Percentiles rank a stretch among this genome's conserved stretches.
phyloP scores from a whole-genome alignment of 2,113 vertebrate genomes.

The Microcebus lehilahytsara region DNA sequence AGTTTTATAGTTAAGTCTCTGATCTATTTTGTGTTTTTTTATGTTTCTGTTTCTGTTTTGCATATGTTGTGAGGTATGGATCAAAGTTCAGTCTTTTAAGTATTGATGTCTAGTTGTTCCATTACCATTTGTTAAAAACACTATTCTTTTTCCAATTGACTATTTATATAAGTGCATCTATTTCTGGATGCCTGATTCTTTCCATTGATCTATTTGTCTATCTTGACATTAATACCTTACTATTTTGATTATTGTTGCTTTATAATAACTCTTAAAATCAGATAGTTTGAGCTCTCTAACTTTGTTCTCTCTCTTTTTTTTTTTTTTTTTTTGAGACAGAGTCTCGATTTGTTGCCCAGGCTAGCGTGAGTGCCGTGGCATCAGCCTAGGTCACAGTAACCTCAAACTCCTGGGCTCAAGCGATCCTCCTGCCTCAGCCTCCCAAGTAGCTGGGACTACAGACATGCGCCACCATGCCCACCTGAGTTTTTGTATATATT shows the following conservation, averaged over 20 bases:
- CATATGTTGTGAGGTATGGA: background rate
- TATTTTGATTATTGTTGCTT: background rate
- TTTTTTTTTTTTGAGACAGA: too few relatives aligned
- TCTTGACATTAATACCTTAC: background rate
- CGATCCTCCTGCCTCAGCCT: too few relatives aligned
- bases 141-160: background rate
- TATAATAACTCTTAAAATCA: background rate
- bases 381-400: too few relatives aligned
- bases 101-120: background rate
- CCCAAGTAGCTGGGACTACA: too few relatives aligned
- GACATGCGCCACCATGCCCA: too few relatives aligned
- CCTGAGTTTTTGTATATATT: too few relatives aligned
- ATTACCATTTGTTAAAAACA: background rate
- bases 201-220: background rate
- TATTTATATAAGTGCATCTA: background rate
- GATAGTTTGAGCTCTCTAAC: background rate
- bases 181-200: background rate
- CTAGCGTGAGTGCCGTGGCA: too few relatives aligned
- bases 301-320: background rate
- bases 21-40: background rate
- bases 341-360: too few relatives aligned
- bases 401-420: too few relatives aligned
- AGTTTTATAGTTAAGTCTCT: background rate
- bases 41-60: background rate
- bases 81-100: background rate